Evolutionary conservation across 2,797 vertebrate genomes (phyloP).

Genomic region (Hydrocynus forskahlii): DNA sequence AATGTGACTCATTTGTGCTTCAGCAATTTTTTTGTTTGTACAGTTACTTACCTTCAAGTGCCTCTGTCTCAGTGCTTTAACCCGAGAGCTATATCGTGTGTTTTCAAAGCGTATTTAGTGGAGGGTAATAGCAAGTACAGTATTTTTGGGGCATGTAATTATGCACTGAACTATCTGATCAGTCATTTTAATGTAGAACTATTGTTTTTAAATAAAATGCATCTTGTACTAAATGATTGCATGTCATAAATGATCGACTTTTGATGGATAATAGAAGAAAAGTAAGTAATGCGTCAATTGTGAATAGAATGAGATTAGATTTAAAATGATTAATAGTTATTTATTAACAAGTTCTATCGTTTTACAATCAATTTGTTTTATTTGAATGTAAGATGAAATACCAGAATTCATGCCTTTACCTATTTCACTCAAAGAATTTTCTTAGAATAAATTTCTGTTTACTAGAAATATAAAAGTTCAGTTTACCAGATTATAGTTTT

Average conservation of each 20-base stretch:
- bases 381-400: no score
- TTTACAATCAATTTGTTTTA: no score
- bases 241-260: neutral
- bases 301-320: no score
- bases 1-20: slow-evolving; percentile 10
- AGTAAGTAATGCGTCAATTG: no score
- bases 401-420: no score
- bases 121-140: neutral
- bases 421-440: no score
- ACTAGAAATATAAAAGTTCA: no score
- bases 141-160: slow-evolving; percentile 54
- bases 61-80: slow-evolving; percentile 58
- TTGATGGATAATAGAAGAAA: no score
- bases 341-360: no score
- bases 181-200: slow-evolving; percentile 64
- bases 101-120: neutral
- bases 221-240: slow-evolving; percentile 42
- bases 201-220: slow-evolving; percentile 74
- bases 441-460: no score
- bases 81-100: neutral
- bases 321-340: no score
- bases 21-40: slow-evolving; percentile 35
- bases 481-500: no score
- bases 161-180: slow-evolving; percentile 48
- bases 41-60: slow-evolving; percentile 39